Conservation (phyloP, 2,113 vertebrate species). For the Rhinogobius similis region DNA sequence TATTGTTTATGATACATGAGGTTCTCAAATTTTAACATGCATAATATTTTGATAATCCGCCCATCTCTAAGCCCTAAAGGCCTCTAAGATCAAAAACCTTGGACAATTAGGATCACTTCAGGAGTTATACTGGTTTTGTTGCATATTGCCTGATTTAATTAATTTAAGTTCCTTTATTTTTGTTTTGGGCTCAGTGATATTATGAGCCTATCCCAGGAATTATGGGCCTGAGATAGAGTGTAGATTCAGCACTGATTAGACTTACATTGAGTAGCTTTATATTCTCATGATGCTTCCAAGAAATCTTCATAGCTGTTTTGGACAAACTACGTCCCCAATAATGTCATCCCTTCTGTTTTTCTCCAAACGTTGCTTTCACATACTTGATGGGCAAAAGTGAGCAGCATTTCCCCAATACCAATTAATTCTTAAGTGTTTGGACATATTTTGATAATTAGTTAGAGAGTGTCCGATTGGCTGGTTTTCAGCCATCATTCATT, state of each 20-base stretch:
- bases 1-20: no score
- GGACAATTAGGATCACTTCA: no score
- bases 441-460: slow-evolving; percentile 1
- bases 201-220: no score
- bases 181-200: no score
- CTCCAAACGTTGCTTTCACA: slow-evolving; percentile 12
- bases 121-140: no score
- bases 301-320: neutral
- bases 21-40: no score
- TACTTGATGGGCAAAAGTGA: neutral
- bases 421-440: slow-evolving; percentile 10
- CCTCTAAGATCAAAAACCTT: no score
- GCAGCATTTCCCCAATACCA: neutral
- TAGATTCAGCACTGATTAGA: neutral
- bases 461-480: neutral
- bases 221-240: no score
- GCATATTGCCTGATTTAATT: no score
- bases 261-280: neutral
- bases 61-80: no score
- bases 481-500: neutral
- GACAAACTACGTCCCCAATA: neutral
- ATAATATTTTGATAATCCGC: no score
- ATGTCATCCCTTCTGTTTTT: neutral
- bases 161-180: no score
- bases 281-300: neutral